phyloP scores from a whole-genome alignment of 2,888 invertebrate species.

The Cheilosia soror region DNA sequence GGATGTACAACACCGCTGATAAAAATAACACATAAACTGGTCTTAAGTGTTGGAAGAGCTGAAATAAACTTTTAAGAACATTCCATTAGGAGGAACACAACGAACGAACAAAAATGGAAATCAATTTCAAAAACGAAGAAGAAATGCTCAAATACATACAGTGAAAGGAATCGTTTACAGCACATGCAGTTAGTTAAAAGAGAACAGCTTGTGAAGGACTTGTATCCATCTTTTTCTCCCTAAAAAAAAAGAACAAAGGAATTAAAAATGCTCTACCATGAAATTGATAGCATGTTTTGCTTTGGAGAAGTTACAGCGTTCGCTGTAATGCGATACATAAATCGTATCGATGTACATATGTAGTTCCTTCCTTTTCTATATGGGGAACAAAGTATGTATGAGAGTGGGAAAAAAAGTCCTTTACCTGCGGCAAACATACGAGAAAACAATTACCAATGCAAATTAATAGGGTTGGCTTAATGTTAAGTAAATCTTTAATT shows the following conservation, averaged over 20 bases:
- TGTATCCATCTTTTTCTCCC: slow-evolving; percentile 1
- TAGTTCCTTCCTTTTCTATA: slow-evolving; percentile 22
- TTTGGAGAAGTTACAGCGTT: slow-evolving; percentile 41
- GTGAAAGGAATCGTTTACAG: slow-evolving; percentile 10
- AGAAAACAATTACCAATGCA: slow-evolving; percentile 71
- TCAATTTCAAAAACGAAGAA: slow-evolving; percentile 63
- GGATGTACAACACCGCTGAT: slow-evolving; percentile 51
- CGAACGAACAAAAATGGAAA: slow-evolving; percentile 49
- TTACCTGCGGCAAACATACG: slow-evolving; percentile 50
- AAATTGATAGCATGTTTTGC: slow-evolving; percentile 63
- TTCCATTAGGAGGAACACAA: slow-evolving; percentile 24
- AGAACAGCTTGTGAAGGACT: slow-evolving; percentile 45
- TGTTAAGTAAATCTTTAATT: slow-evolving; percentile 69
- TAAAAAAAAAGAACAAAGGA: slow-evolving; percentile 50
- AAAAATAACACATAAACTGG: slow-evolving; percentile 45
- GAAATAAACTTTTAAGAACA: slow-evolving; percentile 50
- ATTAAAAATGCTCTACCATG: slow-evolving; percentile 60
- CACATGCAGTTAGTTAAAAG: slow-evolving; percentile 34
- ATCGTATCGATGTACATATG: slow-evolving; percentile 57
- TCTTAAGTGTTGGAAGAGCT: slow-evolving; percentile 32
- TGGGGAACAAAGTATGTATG: slow-evolving; percentile 3
- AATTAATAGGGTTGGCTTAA: slow-evolving; percentile 58
- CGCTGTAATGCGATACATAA: slow-evolving; percentile 67
- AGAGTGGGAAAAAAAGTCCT: slow-evolving; percentile 17
- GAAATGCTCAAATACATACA: slow-evolving; percentile 10